These are phyloP conservation scores for Thoracochromis brauschi DNA, from an alignment of 2,113 vertebrate species.

Conservation along the genomic window DNA sequence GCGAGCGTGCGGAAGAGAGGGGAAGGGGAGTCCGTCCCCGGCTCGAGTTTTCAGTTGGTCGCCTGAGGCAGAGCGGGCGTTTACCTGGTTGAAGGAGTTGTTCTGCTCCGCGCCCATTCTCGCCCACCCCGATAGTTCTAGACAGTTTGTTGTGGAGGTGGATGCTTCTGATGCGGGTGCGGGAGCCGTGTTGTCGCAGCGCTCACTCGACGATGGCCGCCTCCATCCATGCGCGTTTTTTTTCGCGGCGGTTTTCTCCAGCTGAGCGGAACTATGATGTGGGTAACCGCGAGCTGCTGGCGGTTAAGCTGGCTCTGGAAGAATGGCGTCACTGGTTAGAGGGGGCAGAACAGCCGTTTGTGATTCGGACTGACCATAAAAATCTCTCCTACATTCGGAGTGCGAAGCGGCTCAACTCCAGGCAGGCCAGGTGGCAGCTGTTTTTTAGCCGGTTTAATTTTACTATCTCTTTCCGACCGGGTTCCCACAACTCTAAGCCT, in stretches of 20 bases:
- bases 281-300: rapidly evolving
- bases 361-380: neutral
- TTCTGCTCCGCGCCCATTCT: neutral
- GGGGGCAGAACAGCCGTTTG: neutral
- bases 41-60: neutral
- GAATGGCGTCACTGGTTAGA: rapidly evolving
- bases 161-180: neutral
- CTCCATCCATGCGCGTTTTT: rapidly evolving
- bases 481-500: too few relatives aligned
- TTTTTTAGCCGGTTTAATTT: too few relatives aligned
- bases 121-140: neutral
- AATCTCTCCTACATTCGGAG: too few relatives aligned
- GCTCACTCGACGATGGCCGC: rapidly evolving
- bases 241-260: rapidly evolving
- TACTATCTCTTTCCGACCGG: too few relatives aligned
- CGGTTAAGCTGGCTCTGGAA: neutral
- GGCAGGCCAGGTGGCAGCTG: too few relatives aligned
- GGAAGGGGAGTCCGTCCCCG: rapidly evolving
- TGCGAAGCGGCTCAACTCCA: too few relatives aligned
- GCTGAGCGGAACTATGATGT: neutral
- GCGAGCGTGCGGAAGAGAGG: rapidly evolving
- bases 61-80: neutral
- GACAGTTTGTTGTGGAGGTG: neutral
- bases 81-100: rapidly evolving
- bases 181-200: rapidly evolving